These are phyloP conservation scores for Lasioglossum malachurum DNA, from an alignment of 2,888 invertebrate genomes.

Conservation along the genomic window DNA sequence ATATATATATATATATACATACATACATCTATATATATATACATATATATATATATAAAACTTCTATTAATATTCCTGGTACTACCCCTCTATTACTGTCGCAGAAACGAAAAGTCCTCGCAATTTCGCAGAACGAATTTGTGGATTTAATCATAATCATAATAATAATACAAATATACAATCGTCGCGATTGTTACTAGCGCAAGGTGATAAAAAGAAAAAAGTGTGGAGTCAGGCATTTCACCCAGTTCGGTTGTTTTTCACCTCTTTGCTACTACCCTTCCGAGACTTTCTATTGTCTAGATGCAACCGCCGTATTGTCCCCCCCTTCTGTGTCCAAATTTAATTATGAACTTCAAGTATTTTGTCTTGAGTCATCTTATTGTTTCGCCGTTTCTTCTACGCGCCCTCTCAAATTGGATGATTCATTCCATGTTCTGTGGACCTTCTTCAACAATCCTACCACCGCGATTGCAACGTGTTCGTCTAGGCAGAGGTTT, in stretches of 20 bases:
- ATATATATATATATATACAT: neutral
- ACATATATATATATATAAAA: constrained; percentile 10
- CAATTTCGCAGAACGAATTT: constrained; percentile 45
- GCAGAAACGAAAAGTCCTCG: constrained; percentile 29
- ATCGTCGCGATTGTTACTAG: constrained; percentile 33
- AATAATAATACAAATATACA: constrained; percentile 37
- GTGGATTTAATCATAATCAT: constrained; percentile 15
- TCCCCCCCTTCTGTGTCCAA: constrained; percentile 14
- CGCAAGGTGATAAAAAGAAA: constrained; percentile 37
- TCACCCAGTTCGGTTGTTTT: constrained; percentile 40
- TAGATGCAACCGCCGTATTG: constrained; percentile 55
- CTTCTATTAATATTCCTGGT: constrained; percentile 53
- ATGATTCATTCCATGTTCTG: constrained; percentile 56
- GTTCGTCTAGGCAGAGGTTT: constrained; percentile 90
- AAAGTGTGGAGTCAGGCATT: constrained; percentile 39
- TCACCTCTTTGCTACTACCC: constrained; percentile 41
- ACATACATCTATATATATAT: neutral
- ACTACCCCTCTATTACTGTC: constrained; percentile 45
- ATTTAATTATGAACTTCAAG: constrained; percentile 52
- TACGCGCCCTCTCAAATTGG: constrained; percentile 59
- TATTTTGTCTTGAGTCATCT: constrained; percentile 56
- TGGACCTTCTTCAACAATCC: constrained; percentile 52
- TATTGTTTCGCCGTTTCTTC: constrained; percentile 52
- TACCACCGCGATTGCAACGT: constrained; percentile 87
- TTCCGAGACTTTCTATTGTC: constrained; percentile 39